These are phyloP conservation scores for Neoaliturus tenellus DNA, from an alignment of 2,888 invertebrate genomes.

Conservation along the genomic window DNA sequence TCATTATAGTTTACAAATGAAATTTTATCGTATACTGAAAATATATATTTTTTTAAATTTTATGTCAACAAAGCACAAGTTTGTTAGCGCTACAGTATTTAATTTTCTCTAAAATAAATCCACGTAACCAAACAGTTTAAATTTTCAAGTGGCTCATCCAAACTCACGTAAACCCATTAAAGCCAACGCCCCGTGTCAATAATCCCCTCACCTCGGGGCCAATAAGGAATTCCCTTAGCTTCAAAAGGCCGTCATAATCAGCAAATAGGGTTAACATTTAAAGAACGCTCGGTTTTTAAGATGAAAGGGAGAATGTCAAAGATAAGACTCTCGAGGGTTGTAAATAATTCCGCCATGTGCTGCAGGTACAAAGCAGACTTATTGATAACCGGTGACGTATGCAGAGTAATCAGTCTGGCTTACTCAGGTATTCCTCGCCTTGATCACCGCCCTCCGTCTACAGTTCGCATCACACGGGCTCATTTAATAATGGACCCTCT, in stretches of 20 bases:
- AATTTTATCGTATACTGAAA: too few species aligned
- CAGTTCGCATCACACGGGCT: constrained; percentile 1
- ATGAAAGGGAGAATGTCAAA: constrained; percentile 38
- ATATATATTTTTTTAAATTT: too few species aligned
- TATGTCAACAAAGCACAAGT: too few species aligned
- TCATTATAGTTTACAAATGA: too few species aligned
- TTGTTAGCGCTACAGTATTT: too few species aligned
- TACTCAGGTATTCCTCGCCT: neutral
- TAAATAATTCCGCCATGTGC: constrained; percentile 15
- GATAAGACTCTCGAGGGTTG: constrained; percentile 13
- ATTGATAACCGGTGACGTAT: constrained; percentile 19
- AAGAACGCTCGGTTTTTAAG: constrained; percentile 3
- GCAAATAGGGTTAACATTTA: constrained; percentile 27
- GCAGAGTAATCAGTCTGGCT: constrained; percentile 11
- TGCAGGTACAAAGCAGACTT: constrained; percentile 27
- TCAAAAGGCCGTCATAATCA: neutral
- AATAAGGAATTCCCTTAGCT: neutral
- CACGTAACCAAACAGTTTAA: too few species aligned
- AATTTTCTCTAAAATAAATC: too few species aligned
- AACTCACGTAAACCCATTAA: too few species aligned
- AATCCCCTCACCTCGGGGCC: neutral
- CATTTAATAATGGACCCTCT: constrained; percentile 36
- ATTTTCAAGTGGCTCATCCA: too few species aligned
- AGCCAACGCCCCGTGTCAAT: too few species aligned
- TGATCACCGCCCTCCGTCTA: neutral